Percentiles rank a stretch among this genome's conserved stretches.
Conservation (phyloP, 2,113 vertebrate species). For the Gavialis gangeticus region DNA sequence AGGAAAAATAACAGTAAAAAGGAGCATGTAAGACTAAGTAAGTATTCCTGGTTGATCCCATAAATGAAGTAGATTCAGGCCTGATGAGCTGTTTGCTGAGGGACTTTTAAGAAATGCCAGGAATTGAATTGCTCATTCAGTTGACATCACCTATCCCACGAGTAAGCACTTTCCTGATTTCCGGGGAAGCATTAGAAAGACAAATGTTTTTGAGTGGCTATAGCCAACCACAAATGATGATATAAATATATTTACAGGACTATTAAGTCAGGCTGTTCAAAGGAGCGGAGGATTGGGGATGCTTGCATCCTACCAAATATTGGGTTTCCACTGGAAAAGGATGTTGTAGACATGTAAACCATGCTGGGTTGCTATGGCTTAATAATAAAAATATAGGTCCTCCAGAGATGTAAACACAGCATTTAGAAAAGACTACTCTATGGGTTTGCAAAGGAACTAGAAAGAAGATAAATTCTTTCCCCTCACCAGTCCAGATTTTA, state of each 20-base stretch:
- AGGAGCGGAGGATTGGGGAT: neutral
- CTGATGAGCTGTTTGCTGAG: neutral
- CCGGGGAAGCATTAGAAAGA: neutral
- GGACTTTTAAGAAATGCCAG: fast-evolving
- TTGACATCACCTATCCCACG: neutral
- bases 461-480: too few species aligned
- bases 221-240: neutral
- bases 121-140: neutral
- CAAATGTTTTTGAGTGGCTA: neutral
- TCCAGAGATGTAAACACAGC: fast-evolving
- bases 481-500: too few species aligned
- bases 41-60: fast-evolving
- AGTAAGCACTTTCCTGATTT: fast-evolving
- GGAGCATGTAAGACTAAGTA: neutral
- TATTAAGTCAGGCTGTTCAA: neutral
- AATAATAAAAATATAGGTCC: fast-evolving
- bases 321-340: neutral
- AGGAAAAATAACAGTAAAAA: neutral
- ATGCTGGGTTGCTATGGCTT: neutral
- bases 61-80: neutral
- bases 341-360: neutral
- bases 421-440: fast-evolving
- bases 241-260: neutral
- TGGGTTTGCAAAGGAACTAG: neutral
- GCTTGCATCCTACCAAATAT: fast-evolving